Base-by-base conservation (phyloP, 2,113 vertebrate genomes). In the Anas platyrhynchos region DNA sequence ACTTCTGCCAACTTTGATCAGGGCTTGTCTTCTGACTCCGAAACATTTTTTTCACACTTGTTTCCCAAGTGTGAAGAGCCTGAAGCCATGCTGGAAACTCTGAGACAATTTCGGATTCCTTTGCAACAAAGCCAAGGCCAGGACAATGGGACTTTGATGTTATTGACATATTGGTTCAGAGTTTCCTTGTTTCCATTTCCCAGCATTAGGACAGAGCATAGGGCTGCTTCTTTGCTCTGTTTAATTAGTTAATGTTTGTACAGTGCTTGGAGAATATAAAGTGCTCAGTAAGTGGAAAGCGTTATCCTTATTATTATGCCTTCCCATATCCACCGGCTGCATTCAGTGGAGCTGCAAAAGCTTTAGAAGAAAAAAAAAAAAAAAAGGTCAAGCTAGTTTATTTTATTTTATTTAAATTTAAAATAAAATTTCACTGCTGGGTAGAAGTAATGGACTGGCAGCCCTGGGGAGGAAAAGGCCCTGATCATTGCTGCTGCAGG, bases 91-190 rank as follows among this genome's bases (percentile, higher is more conserved):
- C 31, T 96, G 96, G 96, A 95, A 96, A 95, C 86, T 95, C 89
- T 93, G 95, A 97, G 94, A 92, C 95, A 93, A 59, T 91, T 96
- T 93, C 0, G 3, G 86, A 96, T 96, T 95, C 93, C 96, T 96
- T 96, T 97, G 93, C 96, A 96, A 86, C 96, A 89, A 95, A 96
- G 93, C 93, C 96, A 97, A 97, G 89, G 86, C 87, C 96, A 95
- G 91, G 94, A 94, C 95, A 95, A 96, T 95, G 32, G 96, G 82
- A 75, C 95, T 96, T 95, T 96, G 94, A 95, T 87, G 96, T 95
- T 96, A 96, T 96, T 96, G 95, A 95, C 96, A 97, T 92, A 89
- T 88, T 93, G 95, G 94, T 93, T 94, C 96, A 90, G 92, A 91
- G 93, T 92, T 96, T 96, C 93, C 89, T 88, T 96, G 86, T 83